Base-by-base conservation (phyloP, 2,797 vertebrate species). In the Aphelocoma californica region DNA sequence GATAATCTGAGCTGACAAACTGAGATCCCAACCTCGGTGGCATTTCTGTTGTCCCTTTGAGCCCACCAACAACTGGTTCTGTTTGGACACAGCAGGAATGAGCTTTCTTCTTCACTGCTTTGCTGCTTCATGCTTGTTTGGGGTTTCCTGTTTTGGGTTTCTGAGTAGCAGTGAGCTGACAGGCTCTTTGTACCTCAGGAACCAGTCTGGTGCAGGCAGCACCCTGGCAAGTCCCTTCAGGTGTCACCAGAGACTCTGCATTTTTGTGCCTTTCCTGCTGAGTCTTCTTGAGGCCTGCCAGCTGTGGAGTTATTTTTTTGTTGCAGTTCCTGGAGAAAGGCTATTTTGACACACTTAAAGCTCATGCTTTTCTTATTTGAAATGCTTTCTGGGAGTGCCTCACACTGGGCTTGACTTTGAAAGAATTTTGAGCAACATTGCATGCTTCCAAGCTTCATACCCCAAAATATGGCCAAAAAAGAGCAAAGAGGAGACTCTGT, bases 1-100 rank as follows among this genome's bases (percentile, higher is more conserved):
- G 36, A 71, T 45, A 58, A 81, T 75, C 16, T 0, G 6, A 85
- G 40, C 21, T 25, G 42, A 32, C 7, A 64, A 50, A 19, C 0
- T 54, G 54, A 60, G 44, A 77, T 50, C 56, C 20, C 17, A 50
- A 1, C 29, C 18, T 45, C 0, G 0, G 10, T 12, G 57, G 7
- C 31, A 14, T 78, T 87, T 85, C 53, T 87, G 40, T 32, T 12
- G 19, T 12, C 18, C 25, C 12, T 60, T 70, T 42, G 75, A 50
- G 31, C n/a, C 75, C 85, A 45, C 26, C 50, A 83, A 2, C 12
- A 53, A 1, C 58, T 7, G 18, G 4, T 5, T 71, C 34, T 45
- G 26, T 44, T 79, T 73, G 72, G n/a, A 61, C 50, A n/a, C 56
- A 72, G 47, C 18, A 25, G 26, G 12, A 65, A 54, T 18, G 26